These are phyloP conservation scores for Eupithecia subumbrata DNA, from an alignment of 2,888 invertebrate genomes.

Conservation along the genomic window DNA sequence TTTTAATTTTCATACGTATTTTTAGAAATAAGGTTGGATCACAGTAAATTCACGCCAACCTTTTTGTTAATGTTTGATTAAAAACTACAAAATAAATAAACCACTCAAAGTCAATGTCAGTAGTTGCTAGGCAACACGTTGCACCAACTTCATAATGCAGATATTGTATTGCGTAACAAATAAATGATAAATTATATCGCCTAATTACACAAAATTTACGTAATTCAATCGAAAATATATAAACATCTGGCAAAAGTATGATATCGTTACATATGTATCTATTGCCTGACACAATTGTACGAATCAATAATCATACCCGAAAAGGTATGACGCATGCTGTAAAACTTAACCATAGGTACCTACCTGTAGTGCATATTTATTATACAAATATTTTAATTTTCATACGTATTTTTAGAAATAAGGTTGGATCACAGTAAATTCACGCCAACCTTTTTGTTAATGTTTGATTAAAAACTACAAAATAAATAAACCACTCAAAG, in stretches of 20 bases:
- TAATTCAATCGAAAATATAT: slow-evolving; percentile 3
- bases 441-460: neutral
- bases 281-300: slow-evolving; percentile 47
- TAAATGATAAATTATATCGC: neutral
- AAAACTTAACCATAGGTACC: slow-evolving; percentile 20
- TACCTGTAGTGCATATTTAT: too few relatives aligned
- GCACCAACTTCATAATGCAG: slow-evolving; percentile 68
- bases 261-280: slow-evolving; percentile 24
- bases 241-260: slow-evolving; percentile 22
- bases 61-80: neutral
- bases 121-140: slow-evolving; percentile 76
- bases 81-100: neutral
- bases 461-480: neutral
- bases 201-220: neutral
- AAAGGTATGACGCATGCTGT: slow-evolving; percentile 43
- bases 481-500: slow-evolving; percentile 1
- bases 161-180: slow-evolving; percentile 51
- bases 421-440: neutral
- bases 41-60: neutral
- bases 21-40: neutral
- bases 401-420: neutral
- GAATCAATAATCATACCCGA: slow-evolving; percentile 62
- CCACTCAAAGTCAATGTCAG: slow-evolving; percentile 8
- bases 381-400: neutral
- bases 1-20: neutral